phyloP scores from a whole-genome alignment of 1,140 invertebrate genomes.

The Lutraria rhynchaena region DNA sequence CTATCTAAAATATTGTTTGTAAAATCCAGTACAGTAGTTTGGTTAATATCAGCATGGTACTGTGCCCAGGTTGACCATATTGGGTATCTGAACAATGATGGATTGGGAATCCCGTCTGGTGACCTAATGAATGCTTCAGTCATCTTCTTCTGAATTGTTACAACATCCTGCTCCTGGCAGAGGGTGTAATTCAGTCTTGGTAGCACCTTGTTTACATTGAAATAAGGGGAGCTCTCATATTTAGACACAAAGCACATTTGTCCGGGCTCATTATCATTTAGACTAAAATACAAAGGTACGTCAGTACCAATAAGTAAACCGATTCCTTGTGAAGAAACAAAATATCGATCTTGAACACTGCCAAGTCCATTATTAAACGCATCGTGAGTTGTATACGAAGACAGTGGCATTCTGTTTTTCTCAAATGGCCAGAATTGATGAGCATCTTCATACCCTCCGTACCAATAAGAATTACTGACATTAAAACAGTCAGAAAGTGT shows the following conservation, averaged over 20 bases:
- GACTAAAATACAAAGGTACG: slow-evolving; percentile 74
- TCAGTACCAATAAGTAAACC: slow-evolving; percentile 73
- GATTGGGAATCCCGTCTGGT: slow-evolving; percentile 85
- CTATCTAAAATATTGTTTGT: slow-evolving; percentile 87
- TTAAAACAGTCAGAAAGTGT: slow-evolving; percentile 72
- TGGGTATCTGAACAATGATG: slow-evolving; percentile 88
- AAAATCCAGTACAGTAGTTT: slow-evolving; percentile 87
- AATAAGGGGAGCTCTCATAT: slow-evolving; percentile 66
- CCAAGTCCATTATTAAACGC: slow-evolving; percentile 57
- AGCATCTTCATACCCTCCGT: slow-evolving; percentile 79
- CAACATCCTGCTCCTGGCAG: slow-evolving; percentile 63
- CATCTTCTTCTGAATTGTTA: slow-evolving; percentile 66
- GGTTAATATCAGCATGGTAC: slow-evolving; percentile 87
- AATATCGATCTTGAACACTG: slow-evolving; percentile 71
- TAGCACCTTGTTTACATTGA: slow-evolving; percentile 21
- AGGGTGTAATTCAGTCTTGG: slow-evolving; percentile 70
- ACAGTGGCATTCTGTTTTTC: slow-evolving; percentile 64
- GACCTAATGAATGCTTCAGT: slow-evolving; percentile 58
- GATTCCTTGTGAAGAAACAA: slow-evolving; percentile 74
- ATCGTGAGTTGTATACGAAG: slow-evolving; percentile 64
- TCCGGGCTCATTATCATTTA: slow-evolving; percentile 67
- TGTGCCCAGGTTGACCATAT: slow-evolving; percentile 97
- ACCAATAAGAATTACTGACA: slow-evolving; percentile 69
- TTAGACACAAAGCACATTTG: slow-evolving; percentile 69
- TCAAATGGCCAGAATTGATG: slow-evolving; percentile 82